A percentile compares a stretch with the other conserved stretches of the same genome.
These are phyloP conservation scores for Craterocephalus amniculus DNA, from an alignment of 2,797 vertebrate species.

Conservation along the genomic window DNA sequence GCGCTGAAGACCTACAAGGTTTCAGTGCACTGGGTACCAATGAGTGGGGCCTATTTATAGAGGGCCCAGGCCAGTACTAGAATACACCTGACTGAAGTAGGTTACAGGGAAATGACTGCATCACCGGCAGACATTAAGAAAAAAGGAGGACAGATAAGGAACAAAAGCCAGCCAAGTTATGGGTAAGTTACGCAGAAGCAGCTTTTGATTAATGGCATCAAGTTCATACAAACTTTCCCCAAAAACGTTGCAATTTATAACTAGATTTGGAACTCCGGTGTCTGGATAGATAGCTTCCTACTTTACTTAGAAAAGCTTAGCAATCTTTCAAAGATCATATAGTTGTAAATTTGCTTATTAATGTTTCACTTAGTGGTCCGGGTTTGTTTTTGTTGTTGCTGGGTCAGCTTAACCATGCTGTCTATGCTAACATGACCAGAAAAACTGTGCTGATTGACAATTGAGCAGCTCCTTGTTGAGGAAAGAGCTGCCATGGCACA, in stretches of 20 bases:
- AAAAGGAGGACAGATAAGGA: constrained; percentile 47
- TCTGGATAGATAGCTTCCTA: background rate
- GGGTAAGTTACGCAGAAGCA: constrained; percentile 33
- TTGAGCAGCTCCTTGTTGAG: too few species aligned
- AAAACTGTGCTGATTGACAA: too few species aligned
- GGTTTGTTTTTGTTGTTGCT: too few species aligned
- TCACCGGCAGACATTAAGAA: constrained; percentile 32
- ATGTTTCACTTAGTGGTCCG: too few species aligned
- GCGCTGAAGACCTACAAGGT: constrained; percentile 64
- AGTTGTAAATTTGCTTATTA: too few species aligned
- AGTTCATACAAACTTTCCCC: constrained; percentile 32
- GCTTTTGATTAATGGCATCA: constrained; percentile 57
- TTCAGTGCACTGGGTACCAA: constrained; percentile 70
- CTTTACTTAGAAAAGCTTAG: constrained; percentile 13
- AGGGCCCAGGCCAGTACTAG: constrained; percentile 49
- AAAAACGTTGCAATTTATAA: constrained; percentile 8
- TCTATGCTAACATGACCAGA: too few species aligned
- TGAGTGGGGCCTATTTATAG: constrained; percentile 80
- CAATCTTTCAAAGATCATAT: background rate
- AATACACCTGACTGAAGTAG: constrained; percentile 79
- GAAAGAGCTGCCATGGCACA: too few species aligned
- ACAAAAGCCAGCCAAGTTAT: constrained; percentile 26
- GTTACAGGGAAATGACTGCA: constrained; percentile 61
- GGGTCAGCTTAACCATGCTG: too few species aligned
- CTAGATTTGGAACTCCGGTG: background rate